Conservation (phyloP, 2,113 vertebrate genomes). For the Saimiri boliviensis region DNA sequence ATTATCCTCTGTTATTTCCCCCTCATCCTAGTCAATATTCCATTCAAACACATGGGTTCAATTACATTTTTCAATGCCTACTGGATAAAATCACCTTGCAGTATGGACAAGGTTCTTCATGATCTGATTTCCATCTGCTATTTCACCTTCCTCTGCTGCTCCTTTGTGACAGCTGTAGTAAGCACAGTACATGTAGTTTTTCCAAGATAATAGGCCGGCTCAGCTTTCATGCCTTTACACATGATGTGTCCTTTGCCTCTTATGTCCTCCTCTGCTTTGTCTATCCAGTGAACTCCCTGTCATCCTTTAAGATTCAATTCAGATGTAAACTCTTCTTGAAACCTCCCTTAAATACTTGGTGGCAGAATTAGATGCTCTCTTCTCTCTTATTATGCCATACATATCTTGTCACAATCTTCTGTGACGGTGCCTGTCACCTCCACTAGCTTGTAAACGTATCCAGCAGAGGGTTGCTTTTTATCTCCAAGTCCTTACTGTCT, state of each 20-base stretch:
- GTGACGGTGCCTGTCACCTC: not conserved
- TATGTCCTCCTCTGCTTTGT: slow-evolving; percentile 8
- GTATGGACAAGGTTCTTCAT: not conserved
- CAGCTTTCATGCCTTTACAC: slow-evolving; percentile 25
- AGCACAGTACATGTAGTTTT: not conserved
- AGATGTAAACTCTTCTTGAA: slow-evolving; percentile 52
- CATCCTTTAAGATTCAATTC: slow-evolving; percentile 52
- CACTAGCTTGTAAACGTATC: not conserved
- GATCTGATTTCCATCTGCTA: not conserved
- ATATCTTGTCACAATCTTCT: not conserved
- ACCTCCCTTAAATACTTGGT: not conserved
- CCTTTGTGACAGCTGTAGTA: not conserved
- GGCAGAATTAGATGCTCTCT: slow-evolving; percentile 20
- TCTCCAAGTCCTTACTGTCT: not conserved
- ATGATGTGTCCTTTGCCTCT: slow-evolving; percentile 11
- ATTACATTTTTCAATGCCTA: not conserved
- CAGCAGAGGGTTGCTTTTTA: not conserved
- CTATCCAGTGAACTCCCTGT: slow-evolving; percentile 37
- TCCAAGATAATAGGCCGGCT: slow-evolving; percentile 26
- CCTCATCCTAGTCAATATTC: not conserved
- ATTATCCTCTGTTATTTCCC: not conserved
- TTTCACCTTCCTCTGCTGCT: slow-evolving; percentile 3
- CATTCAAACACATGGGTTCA: slow-evolving; percentile 10
- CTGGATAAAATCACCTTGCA: not conserved
- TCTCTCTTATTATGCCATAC: not conserved